Base-by-base conservation (phyloP, 2,113 vertebrate genomes). In the Crotalus viridis region DNA sequence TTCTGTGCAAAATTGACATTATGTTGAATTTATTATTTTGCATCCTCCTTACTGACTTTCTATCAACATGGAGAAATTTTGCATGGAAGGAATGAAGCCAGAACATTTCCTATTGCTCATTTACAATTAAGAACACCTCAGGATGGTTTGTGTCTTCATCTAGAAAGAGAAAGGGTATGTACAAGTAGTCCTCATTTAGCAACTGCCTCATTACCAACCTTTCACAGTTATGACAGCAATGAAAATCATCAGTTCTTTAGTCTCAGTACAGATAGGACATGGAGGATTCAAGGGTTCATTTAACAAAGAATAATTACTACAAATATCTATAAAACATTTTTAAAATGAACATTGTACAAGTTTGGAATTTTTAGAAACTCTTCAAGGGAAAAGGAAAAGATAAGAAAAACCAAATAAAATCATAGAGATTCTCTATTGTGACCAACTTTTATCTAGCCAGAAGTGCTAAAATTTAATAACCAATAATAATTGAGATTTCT, bases 301-400 rank as follows among this genome's bases (percentile, higher is more conserved):
- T 89, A 91, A 89, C 39, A 89, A 74, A 85, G 54, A 93, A 85
- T 22, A 43, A 51, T 74, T 57, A 85, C 24, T 87, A 90, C 26
- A 91, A 61, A 94, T 86, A 85, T 89, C 51, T 90, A 93, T 69
- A 81, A 85, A 93, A 89, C 74, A 46, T 92, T 94, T 94, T 87
- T 55, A 92, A 94, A 92, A 12, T 91, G 89, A 87, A 55, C 74
- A 91, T 94, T 94, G 90, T 92, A 94, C 64, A 92, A 91, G 93
- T 91, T 43, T 91, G 74, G 74, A 69, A 86, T 85, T 89, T 89
- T 57, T 43, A 61, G 28, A 59, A 85, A 89, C 89, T 92, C 87
- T 94, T 90, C 88, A 33, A 85, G 43, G 19, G 74, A 33, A 43
- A 51, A 92, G 46, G 69, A 61, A 89, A 61, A 93, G 17, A 33